Conservation (phyloP, 2,113 vertebrate species). For the Narcine bancroftii region DNA sequence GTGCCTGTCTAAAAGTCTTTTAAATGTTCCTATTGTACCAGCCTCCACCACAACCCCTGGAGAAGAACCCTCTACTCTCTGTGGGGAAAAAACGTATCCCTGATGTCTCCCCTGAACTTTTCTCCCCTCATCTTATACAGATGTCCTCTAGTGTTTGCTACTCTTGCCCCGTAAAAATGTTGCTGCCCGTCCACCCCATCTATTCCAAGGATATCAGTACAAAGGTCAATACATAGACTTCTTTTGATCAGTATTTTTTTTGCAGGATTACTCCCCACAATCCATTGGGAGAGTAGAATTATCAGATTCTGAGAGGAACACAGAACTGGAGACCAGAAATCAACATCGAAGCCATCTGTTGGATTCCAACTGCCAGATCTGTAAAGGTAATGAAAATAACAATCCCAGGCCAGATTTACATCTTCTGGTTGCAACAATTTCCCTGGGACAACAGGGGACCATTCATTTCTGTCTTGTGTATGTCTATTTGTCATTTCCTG, state of each 20-base stretch:
- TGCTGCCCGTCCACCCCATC: too few relatives aligned
- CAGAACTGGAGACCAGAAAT: slow-evolving; percentile 29
- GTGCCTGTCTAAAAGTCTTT: too few relatives aligned
- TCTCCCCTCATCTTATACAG: too few relatives aligned
- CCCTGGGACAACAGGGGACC: background rate
- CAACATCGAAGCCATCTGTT: slow-evolving; percentile 41
- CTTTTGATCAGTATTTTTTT: background rate
- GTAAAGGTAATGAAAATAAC: slow-evolving; percentile 41
- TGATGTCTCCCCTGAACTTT: too few relatives aligned
- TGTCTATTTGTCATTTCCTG: too few relatives aligned
- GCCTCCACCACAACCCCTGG: too few relatives aligned
- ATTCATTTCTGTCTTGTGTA: background rate
- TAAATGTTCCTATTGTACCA: too few relatives aligned
- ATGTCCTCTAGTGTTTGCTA: too few relatives aligned
- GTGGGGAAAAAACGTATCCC: too few relatives aligned
- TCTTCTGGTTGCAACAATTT: background rate
- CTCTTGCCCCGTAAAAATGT: too few relatives aligned
- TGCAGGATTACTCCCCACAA: background rate
- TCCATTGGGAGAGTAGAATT: background rate
- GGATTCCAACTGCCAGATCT: slow-evolving; percentile 41
- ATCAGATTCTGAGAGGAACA: background rate
- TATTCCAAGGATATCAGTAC: too few relatives aligned
- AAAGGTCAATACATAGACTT: background rate
- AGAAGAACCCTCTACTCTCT: too few relatives aligned
- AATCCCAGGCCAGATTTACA: background rate